Evolutionary conservation across 2,113 vertebrate species (phyloP).

Genomic region (Bolborhynchus lineola): DNA sequence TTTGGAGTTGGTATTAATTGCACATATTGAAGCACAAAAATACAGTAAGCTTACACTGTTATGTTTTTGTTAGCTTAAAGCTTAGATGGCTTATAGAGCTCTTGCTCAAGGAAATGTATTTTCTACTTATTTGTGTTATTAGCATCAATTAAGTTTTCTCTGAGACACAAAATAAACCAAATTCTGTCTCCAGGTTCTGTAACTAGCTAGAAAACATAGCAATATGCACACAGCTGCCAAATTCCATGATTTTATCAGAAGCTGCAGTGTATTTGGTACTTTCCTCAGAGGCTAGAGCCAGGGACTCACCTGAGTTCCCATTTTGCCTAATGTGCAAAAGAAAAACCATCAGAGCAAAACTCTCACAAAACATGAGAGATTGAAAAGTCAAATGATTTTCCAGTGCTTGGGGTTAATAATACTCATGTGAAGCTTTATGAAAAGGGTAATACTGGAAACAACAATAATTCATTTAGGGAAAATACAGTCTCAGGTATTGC

Average conservation of each 20-base stretch:
- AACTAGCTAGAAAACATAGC: neutral
- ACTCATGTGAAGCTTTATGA: neutral
- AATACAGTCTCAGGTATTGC: neutral
- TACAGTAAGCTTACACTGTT: neutral
- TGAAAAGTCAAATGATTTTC: neutral
- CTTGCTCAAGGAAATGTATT: neutral
- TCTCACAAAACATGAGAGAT: neutral
- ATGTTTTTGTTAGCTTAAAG: neutral
- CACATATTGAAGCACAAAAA: neutral
- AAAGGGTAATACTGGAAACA: neutral
- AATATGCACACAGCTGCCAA: neutral
- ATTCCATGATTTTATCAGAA: neutral
- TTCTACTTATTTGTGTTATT: neutral
- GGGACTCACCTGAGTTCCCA: neutral
- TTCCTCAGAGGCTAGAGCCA: neutral
- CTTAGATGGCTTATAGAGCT: neutral
- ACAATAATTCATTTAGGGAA: neutral
- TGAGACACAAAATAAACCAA: neutral
- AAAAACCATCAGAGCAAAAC: neutral
- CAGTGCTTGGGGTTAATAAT: neutral
- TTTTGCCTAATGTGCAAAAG: neutral
- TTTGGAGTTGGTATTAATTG: neutral
- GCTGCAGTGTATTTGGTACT: neutral
- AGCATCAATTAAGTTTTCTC: neutral
- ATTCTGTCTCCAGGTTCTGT: neutral